Percentiles rank a stretch among this genome's conserved stretches.
These are phyloP conservation scores for Dasyurus viverrinus DNA, from an alignment of 2,113 vertebrate species.

Conservation along the genomic window DNA sequence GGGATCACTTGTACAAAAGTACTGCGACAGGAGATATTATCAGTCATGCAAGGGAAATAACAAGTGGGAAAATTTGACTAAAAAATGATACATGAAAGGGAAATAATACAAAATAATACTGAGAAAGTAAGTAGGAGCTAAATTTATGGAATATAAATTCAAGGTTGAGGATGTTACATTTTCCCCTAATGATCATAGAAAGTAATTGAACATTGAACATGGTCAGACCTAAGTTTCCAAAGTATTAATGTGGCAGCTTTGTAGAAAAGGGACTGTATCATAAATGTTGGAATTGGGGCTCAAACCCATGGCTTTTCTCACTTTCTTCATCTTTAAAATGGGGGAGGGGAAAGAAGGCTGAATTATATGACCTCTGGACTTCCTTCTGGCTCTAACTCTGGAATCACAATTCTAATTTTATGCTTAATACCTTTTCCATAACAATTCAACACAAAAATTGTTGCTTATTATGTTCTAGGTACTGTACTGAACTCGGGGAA, in stretches of 20 bases:
- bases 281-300: not conserved
- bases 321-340: not conserved
- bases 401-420: not conserved
- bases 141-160: not conserved
- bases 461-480: no score
- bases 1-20: not conserved
- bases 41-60: not conserved
- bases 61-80: not conserved
- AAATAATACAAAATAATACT: not conserved
- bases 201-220: not conserved
- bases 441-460: not conserved
- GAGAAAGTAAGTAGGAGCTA: not conserved
- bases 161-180: not conserved
- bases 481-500: not conserved
- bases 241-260: not conserved
- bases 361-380: not conserved
- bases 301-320: not conserved
- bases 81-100: not conserved
- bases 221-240: not conserved
- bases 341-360: fast-evolving
- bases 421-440: not conserved
- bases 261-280: not conserved
- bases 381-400: not conserved
- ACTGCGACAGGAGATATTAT: not conserved
- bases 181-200: not conserved